Percentiles rank a stretch among this genome's conserved stretches.
phyloP scores from a whole-genome alignment of 2,113 vertebrate species.

The Entelurus aequoreus region DNA sequence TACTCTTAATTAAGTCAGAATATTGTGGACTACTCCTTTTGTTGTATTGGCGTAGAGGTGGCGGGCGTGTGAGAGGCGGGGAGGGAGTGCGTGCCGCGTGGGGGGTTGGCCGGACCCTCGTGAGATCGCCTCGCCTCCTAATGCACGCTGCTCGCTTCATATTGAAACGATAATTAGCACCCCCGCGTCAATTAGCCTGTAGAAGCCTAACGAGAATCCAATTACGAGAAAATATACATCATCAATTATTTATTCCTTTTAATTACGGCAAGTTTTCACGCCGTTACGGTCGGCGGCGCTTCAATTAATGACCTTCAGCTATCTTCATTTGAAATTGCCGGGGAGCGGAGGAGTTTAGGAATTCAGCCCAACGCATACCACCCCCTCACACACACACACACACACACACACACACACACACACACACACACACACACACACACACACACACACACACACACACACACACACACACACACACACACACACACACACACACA shows the following conservation, averaged over 20 bases:
- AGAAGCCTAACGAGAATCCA: conserved; percentile 64
- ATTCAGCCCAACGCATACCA: conserved; percentile 38
- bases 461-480: conserved; percentile 19
- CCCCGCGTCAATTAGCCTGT: conserved; percentile 66
- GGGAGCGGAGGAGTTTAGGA: conserved; percentile 59
- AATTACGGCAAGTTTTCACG: conserved; percentile 70
- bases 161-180: conserved; percentile 68
- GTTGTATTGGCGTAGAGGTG: conserved; percentile 3
- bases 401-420: conserved; percentile 16
- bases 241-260: conserved; percentile 74
- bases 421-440: background rate
- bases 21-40: conserved; percentile 52
- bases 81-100: background rate
- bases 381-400: conserved; percentile 15
- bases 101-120: conserved; percentile 38
- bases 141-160: conserved; percentile 40
- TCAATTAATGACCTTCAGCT: conserved; percentile 75
- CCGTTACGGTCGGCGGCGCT: conserved; percentile 58
- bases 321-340: conserved; percentile 69
- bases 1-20: conserved; percentile 66
- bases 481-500: background rate
- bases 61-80: background rate
- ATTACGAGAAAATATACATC: conserved; percentile 71
- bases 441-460: background rate
- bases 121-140: conserved; percentile 37